Evolutionary conservation across 1,140 invertebrate species (phyloP), one percentile per base, ranked within the genome.

Genomic region (Brachionus paranguensis): DNA sequence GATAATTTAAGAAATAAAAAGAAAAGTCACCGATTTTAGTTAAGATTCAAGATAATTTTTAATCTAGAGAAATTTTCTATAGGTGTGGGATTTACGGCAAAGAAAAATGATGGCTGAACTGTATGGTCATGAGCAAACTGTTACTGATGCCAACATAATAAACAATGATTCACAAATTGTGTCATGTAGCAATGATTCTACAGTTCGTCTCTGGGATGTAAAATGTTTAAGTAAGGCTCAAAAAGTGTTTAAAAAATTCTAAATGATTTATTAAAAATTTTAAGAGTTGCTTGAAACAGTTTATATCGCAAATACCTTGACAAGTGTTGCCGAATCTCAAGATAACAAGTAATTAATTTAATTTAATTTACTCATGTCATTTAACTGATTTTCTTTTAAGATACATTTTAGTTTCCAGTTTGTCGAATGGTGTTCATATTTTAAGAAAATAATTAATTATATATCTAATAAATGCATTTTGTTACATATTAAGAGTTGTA

Each of bases 201-300:
- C 60, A n/a, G 81, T 68, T 24, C 60, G 60, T 83, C n/a, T 83
- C 17, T 83, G 81, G 81, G 53, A 83, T 72, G 6, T 83, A n/a
- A 50, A 68, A 17, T 14, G 7, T 17, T 41, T 33, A 20, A 45
- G 78, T 81, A 29, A 81, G 29, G 7, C 43, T 27, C 12, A n/a
- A 72, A 37, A 53, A 6, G 12, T 41, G 14, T 72, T 33, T 72
- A 14, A 72, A 72, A 37, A 72, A 41, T 41, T 20, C 12, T 74
- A 45, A 41, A 68, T 12, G 33, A 27, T 24, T 72, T 72, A 17
- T 72, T 72, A 29, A 29, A n/a, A 37, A 11, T 37, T 43, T 43
- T 17, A 74, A 74, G 70, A 43, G 17, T 20, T 74, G 45, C 14
- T 45, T 10, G 72, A 76, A 20, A 50, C 72, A 12, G 17, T 76